Evolutionary conservation across 2,888 invertebrate species (phyloP), one percentile per base, ranked within the genome.

Genomic region (Leucozona laternaria): DNA sequence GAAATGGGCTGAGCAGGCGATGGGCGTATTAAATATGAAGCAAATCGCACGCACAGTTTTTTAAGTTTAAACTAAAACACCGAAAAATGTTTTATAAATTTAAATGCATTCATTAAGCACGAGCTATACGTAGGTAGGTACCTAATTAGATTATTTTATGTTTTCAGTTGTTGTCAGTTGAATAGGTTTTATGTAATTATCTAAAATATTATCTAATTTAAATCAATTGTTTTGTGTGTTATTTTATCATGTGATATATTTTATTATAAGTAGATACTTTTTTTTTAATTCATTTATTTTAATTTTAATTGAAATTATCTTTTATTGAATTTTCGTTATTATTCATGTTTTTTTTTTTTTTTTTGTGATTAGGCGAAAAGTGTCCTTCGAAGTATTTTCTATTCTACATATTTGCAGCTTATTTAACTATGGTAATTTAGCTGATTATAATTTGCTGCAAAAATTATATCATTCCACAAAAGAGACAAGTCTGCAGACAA

Each of bases 161-260:
- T 64, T 55, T 43, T 31, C 48, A 20, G 20, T 28, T 73, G 7
- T 73, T 82, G 57, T 70, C 85, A 73, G 64, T 50, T 77, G 72
- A 82, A 73, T 86, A 43, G 77, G 15, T 72, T 85, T 81, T 76
- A 81, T 68, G n/a, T 45, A 68, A 62, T 78, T 73, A 81, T 73
- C 77, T 28, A 66, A 62, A 77, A 77, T 81, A 66, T 45, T 53
- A 76, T 77, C 81, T 81, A 85, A 80, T 73, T 83, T 79, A 68
- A 70, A 57, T 75, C 62, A 50, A 70, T 34, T 62, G 55, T 53
- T 66, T 50, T 37, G 34, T 10, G 37, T 68, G 34, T 20, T 20
- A 53, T 53, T 68, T 53, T 53, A 50, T 68, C 66, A 37, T 28
- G 0, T 37, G 53, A 25, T 7, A 15, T 31, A 22, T 66, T 68